A percentile compares a stretch with the other conserved stretches of the same genome.
These are phyloP conservation scores for Cryptosula pallasiana DNA, from an alignment of 2,888 invertebrate genomes.

Conservation along the genomic window DNA sequence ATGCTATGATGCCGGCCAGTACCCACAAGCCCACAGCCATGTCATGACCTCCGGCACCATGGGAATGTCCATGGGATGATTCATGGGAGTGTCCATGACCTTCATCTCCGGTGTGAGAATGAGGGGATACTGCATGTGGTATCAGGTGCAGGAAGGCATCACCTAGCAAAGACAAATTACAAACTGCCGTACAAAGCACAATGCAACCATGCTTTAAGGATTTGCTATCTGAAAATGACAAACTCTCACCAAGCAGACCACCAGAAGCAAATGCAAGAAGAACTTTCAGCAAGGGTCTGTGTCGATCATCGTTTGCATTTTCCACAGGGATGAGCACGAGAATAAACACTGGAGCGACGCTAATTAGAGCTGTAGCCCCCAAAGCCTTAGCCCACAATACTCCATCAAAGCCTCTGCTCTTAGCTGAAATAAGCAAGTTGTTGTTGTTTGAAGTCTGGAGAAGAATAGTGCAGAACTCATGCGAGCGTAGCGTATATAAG, in stretches of 20 bases:
- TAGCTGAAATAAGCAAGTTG: constrained; percentile 29
- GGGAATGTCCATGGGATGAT: constrained; percentile 56
- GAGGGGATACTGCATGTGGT: constrained; percentile 76
- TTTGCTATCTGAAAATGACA: no score
- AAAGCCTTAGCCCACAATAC: constrained; percentile 74
- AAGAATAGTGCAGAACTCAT: no score
- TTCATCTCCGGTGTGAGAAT: constrained; percentile 39
- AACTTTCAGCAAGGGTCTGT: constrained; percentile 81
- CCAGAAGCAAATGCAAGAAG: constrained; percentile 55
- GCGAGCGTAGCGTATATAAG: no score
- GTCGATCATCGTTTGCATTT: constrained; percentile 62
- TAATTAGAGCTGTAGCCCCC: constrained; percentile 85
- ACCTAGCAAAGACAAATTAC: constrained; percentile 59
- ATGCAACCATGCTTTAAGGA: no score
- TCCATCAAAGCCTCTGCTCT: constrained; percentile 39
- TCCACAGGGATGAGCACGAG: constrained; percentile 88
- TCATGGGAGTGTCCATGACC: constrained; percentile 44
- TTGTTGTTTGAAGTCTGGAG: no score
- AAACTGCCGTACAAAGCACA: no score
- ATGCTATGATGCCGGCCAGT: constrained; percentile 83
- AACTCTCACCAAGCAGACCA: constrained; percentile 64
- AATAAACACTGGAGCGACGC: constrained; percentile 88
- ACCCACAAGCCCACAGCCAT: constrained; percentile 92
- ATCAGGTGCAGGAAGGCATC: constrained; percentile 98
- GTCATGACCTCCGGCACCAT: constrained; percentile 62